Percentiles rank a stretch among this genome's conserved stretches.
phyloP scores from a whole-genome alignment of 2,113 vertebrate genomes.

The Lasiurus cinereus region DNA sequence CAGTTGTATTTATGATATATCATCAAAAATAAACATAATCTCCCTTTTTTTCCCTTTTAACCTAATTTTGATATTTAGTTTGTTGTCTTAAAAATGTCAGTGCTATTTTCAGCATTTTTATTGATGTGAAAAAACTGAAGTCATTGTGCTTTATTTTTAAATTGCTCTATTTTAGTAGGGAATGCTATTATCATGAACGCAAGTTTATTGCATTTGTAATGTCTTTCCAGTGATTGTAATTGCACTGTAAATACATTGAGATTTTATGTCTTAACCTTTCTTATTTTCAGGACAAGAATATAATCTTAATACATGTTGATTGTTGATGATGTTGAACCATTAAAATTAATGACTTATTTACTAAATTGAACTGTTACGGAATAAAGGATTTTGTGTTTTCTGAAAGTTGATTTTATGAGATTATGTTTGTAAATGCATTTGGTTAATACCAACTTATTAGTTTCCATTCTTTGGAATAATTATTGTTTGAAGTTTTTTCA shows the following conservation, averaged over 20 bases:
- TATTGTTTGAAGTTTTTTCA: conserved; percentile 1
- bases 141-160: conserved; percentile 36
- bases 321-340: background rate
- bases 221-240: background rate
- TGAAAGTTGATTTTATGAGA: background rate
- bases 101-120: background rate
- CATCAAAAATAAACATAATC: background rate
- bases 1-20: background rate
- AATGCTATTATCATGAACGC: background rate
- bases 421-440: background rate
- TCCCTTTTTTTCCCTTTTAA: background rate
- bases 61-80: conserved; percentile 17
- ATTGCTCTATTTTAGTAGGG: background rate
- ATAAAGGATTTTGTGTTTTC: conserved; percentile 4
- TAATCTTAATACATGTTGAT: conserved; percentile 27
- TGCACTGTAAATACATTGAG: background rate
- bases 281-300: background rate
- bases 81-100: conserved; percentile 34
- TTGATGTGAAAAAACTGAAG: background rate
- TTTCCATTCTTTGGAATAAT: conserved; percentile 31
- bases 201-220: conserved; percentile 13
- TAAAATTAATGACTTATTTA: conserved; percentile 56
- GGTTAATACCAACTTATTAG: conserved; percentile 37
- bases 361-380: background rate
- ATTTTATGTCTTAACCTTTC: background rate